These are phyloP conservation scores for Physella acuta DNA, from an alignment of 1,140 invertebrate genomes.

Conservation along the genomic window DNA sequence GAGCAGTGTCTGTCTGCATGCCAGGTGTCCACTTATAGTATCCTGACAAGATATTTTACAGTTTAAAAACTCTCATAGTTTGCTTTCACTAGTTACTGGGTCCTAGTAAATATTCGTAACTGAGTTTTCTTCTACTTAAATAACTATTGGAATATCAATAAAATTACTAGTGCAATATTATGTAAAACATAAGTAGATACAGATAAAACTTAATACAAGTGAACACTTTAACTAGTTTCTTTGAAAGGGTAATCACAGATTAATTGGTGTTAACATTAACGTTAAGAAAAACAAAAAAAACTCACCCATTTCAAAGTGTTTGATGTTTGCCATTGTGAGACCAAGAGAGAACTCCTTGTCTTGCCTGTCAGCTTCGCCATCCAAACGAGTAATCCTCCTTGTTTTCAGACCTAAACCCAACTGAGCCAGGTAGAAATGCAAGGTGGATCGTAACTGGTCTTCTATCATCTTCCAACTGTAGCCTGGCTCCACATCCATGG, in stretches of 20 bases:
- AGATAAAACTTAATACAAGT: too few species aligned
- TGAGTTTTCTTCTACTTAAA: too few species aligned
- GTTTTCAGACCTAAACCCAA: conserved; percentile 49
- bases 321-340: conserved; percentile 42
- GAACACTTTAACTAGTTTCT: not conserved
- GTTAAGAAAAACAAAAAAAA: too few species aligned
- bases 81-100: too few species aligned
- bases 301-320: conserved; percentile 49
- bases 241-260: not conserved
- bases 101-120: too few species aligned
- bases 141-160: too few species aligned
- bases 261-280: not conserved
- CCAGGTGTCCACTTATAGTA: conserved; percentile 47
- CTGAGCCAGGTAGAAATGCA: conserved; percentile 42
- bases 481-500: conserved; percentile 33
- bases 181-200: too few species aligned
- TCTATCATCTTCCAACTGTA: conserved; percentile 48
- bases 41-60: too few species aligned
- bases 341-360: conserved; percentile 43
- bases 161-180: too few species aligned
- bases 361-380: conserved; percentile 34
- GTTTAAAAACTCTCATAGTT: too few species aligned
- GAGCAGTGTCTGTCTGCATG: conserved; percentile 34
- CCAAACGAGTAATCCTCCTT: conserved; percentile 42
- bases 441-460: conserved; percentile 33